phyloP scores from a whole-genome alignment of 2,888 invertebrate genomes.

The Microctonus hyperodae region DNA sequence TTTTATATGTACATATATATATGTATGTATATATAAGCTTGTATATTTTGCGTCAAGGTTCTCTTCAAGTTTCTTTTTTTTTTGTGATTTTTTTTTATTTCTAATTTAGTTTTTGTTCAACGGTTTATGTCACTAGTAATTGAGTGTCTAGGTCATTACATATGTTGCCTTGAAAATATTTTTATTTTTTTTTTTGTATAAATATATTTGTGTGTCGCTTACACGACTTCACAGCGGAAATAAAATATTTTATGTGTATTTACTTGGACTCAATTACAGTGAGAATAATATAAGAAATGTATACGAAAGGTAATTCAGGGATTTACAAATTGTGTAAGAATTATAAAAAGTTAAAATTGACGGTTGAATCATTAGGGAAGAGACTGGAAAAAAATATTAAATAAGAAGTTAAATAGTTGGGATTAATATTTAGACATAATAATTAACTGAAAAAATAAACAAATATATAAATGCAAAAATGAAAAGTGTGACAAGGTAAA shows the following conservation, averaged over 20 bases:
- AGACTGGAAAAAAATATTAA: background rate
- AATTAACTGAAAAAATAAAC: background rate
- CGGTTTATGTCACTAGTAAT: conserved; percentile 2
- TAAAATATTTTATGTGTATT: conserved; percentile 4
- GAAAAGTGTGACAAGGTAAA: conserved; percentile 35
- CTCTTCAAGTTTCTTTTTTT: background rate
- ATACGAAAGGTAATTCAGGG: conserved; percentile 9
- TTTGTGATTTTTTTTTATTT: background rate
- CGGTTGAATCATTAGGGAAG: too few relatives aligned
- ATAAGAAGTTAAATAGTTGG: background rate
- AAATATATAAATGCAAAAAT: background rate
- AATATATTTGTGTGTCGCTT: too few relatives aligned
- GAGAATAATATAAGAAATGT: background rate
- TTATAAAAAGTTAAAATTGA: background rate
- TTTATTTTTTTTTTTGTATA: background rate
- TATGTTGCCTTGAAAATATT: background rate
- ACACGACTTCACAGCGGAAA: background rate
- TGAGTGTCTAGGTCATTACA: conserved; percentile 11
- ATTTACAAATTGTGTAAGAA: background rate
- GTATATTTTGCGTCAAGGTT: background rate
- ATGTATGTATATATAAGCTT: too few relatives aligned
- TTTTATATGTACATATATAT: background rate
- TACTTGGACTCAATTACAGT: conserved; percentile 1
- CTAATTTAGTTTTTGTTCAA: conserved; percentile 4
- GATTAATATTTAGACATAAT: background rate